A percentile compares a stretch with the other conserved stretches of the same genome.
These are phyloP conservation scores for Campoplex capitator DNA, from an alignment of 2,888 invertebrate genomes.

Conservation along the genomic window DNA sequence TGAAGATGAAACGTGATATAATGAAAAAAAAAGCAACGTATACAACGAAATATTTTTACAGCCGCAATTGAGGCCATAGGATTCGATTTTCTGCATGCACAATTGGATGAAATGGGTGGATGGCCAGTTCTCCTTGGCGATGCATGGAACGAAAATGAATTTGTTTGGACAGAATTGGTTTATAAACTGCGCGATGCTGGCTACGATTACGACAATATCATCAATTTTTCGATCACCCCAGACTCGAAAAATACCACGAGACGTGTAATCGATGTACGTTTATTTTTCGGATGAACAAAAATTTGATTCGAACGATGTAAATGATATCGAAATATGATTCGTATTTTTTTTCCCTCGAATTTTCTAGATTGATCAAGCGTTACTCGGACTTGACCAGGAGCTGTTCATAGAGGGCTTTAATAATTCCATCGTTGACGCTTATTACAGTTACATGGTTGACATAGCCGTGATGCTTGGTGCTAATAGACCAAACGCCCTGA, in stretches of 20 bases:
- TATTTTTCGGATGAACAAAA: not conserved
- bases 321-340: not conserved
- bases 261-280: constrained; percentile 93
- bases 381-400: constrained; percentile 90
- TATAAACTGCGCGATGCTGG: too few species aligned
- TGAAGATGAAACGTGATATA: too few species aligned
- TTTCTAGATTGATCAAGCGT: constrained; percentile 93
- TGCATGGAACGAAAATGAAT: too few species aligned
- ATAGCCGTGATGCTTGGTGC: constrained; percentile 1
- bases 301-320: not conserved
- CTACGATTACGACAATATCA: too few species aligned
- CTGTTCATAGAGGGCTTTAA: not conserved
- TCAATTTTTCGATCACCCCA: too few species aligned
- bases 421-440: not conserved
- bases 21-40: too few species aligned
- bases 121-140: too few species aligned
- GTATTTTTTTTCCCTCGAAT: not conserved
- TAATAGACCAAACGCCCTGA: not conserved
- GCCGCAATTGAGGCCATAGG: constrained; percentile 93
- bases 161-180: too few species aligned
- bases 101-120: too few species aligned
- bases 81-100: not conserved
- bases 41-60: constrained; percentile 78
- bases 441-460: constrained; percentile 11
- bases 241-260: constrained; percentile 89